Conservation (phyloP, 2,797 vertebrate genomes). For the Pseudochirops cupreus region DNA sequence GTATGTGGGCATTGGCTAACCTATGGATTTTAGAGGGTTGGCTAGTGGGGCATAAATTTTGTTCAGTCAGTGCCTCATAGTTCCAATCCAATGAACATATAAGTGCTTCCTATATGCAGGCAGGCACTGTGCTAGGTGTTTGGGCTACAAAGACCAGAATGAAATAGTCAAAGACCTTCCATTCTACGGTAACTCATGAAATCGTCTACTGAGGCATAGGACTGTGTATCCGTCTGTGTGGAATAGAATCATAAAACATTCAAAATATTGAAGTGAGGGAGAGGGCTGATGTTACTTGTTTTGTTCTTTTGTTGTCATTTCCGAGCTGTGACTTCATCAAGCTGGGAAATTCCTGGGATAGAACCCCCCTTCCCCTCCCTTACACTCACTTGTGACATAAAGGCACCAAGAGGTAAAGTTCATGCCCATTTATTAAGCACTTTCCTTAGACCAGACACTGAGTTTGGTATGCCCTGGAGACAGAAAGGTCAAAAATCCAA, state of each 20-base stretch:
- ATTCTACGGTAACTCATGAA: no score
- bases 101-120: neutral
- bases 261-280: neutral
- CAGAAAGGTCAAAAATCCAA: neutral
- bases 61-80: neutral
- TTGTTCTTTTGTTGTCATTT: neutral
- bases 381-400: neutral
- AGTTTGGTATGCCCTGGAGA: neutral
- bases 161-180: no score
- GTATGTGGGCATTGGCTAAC: neutral
- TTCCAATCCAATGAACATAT: neutral
- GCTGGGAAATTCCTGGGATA: neutral
- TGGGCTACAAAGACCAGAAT: no score
- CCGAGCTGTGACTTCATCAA: neutral
- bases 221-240: neutral
- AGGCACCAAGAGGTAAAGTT: neutral
- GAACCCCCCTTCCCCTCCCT: neutral
- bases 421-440: neutral
- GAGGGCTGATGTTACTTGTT: neutral
- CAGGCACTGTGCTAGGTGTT: neutral
- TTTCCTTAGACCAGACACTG: neutral
- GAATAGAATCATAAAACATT: neutral
- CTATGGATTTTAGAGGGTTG: neutral
- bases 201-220: no score
- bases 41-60: neutral